These are phyloP conservation scores for Hydraecia micacea DNA, from an alignment of 2,888 invertebrate genomes.

Conservation along the genomic window DNA sequence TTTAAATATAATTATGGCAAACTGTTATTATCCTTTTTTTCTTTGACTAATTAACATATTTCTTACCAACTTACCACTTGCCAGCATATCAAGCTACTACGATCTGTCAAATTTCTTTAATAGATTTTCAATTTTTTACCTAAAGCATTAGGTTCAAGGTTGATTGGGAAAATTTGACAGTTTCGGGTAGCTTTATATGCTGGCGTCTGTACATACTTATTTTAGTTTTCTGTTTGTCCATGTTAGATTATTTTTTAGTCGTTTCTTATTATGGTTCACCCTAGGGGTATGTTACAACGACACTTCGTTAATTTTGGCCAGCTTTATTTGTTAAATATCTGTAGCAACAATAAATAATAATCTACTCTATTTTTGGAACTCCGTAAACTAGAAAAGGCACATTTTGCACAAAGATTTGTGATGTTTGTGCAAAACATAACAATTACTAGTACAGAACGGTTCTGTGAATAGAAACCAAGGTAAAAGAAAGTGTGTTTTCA, in stretches of 20 bases:
- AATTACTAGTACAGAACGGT: not conserved
- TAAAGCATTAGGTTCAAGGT: too few relatives aligned
- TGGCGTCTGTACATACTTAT: too few relatives aligned
- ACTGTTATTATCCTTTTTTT: not conserved
- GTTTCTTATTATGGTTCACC: not conserved
- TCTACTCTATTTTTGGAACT: not conserved
- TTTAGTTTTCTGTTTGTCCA: not conserved
- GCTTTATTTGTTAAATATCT: not conserved
- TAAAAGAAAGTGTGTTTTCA: conserved; percentile 37
- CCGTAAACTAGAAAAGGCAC: not conserved
- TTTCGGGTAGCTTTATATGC: too few relatives aligned
- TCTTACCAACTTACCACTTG: too few relatives aligned
- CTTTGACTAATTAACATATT: too few relatives aligned
- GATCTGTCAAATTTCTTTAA: too few relatives aligned
- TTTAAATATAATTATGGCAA: not conserved
- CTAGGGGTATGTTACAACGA: not conserved
- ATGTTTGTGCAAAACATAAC: not conserved
- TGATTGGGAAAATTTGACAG: too few relatives aligned
- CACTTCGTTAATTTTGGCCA: not conserved
- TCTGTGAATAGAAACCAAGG: conserved; percentile 7
- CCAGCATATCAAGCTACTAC: too few relatives aligned
- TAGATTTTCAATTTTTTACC: too few relatives aligned
- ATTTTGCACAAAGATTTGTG: too few relatives aligned
- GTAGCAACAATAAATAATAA: not conserved
- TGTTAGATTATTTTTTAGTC: not conserved